phyloP scores from a whole-genome alignment of 1,140 invertebrate genomes.

The Callitettix versicolor region DNA sequence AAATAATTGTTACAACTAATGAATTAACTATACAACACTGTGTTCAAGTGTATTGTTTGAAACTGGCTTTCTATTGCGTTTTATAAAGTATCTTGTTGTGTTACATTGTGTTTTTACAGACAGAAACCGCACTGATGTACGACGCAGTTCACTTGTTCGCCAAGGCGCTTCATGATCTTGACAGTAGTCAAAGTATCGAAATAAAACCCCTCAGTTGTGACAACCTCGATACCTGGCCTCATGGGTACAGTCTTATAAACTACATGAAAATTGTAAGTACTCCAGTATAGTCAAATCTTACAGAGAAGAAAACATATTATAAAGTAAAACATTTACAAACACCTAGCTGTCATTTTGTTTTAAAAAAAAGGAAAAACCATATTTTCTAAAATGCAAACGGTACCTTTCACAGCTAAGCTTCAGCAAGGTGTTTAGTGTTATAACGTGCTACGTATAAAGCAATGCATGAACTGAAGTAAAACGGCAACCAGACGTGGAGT shows the following conservation, averaged over 20 bases:
- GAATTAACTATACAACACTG: no score
- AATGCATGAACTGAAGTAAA: no score
- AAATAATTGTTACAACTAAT: no score
- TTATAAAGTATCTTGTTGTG: no score
- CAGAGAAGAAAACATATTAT: background rate
- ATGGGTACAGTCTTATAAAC: conserved; percentile 90
- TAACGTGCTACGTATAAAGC: no score
- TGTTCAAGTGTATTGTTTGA: no score
- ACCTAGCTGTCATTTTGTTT: background rate
- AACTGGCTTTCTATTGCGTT: no score
- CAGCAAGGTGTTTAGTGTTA: no score
- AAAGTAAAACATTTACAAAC: background rate
- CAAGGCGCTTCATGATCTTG: conserved; percentile 82
- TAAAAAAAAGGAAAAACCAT: background rate
- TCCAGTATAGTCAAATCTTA: background rate
- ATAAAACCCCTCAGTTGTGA: conserved; percentile 82
- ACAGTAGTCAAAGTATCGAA: conserved; percentile 80
- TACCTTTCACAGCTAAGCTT: no score
- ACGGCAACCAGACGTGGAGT: no score
- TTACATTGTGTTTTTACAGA: conserved; percentile 51
- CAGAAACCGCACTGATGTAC: conserved; percentile 90
- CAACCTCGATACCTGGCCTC: conserved; percentile 81
- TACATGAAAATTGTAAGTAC: conserved; percentile 90
- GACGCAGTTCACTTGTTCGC: conserved; percentile 90
- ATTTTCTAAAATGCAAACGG: no score